These are phyloP conservation scores for Boulengeromyrus knoepffleri DNA, from an alignment of 2,113 vertebrate species.

Conservation along the genomic window DNA sequence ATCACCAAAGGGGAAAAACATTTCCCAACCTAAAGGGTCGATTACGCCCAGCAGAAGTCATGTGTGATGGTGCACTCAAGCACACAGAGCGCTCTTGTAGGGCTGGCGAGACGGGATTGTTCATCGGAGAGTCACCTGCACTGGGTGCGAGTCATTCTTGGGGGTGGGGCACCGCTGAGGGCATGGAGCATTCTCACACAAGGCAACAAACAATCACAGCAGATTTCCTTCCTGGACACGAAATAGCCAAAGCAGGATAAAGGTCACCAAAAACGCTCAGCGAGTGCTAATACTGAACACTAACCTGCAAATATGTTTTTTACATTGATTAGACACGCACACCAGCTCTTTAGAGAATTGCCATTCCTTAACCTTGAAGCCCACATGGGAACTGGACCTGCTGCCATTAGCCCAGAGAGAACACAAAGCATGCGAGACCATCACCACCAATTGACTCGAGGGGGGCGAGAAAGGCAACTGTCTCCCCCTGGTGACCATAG, in stretches of 20 bases:
- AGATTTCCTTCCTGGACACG: neutral
- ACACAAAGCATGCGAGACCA: neutral
- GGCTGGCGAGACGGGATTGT: neutral
- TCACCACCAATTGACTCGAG: neutral
- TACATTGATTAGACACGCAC: neutral
- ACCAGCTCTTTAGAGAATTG: neutral
- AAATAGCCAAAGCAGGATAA: neutral
- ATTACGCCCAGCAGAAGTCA: neutral
- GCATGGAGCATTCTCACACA: neutral
- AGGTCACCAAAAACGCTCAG: neutral
- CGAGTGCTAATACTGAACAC: neutral
- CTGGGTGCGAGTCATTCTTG: neutral
- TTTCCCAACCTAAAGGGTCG: neutral
- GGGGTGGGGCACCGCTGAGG: neutral
- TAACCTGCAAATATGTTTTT: neutral
- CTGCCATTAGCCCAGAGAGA: neutral
- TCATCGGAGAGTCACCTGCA: neutral
- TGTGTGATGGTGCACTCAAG: neutral
- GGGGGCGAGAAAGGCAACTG: neutral
- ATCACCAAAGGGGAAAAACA: neutral
- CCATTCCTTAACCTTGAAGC: neutral
- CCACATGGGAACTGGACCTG: too few relatives aligned
- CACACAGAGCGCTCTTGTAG: neutral
- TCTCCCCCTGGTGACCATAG: neutral
- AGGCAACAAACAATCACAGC: neutral